Base-by-base conservation (phyloP, 2,797 vertebrate genomes). In the Labeo calbasu region DNA sequence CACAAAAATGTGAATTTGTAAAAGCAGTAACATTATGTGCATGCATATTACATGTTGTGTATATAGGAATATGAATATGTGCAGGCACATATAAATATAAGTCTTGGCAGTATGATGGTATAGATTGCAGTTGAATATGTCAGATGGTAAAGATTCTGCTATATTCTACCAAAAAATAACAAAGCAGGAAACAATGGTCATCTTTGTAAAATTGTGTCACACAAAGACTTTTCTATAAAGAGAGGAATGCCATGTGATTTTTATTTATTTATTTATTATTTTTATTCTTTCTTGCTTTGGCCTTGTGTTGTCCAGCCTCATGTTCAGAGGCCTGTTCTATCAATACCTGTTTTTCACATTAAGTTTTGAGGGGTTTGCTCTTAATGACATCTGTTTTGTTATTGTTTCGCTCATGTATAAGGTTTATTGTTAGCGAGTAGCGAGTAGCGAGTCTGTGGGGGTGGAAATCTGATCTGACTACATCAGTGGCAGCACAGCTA, bases 321-420 rank as follows among this genome's bases (percentile, higher is more conserved):
- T 6, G 46, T 23, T 25, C 13, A 59, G 28, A 57, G 71, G 68
- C 79, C 55, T 71, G 46, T 75, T 59, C 53, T 89, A 93, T 93
- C 92, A 70, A 91, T 90, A 90, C 28, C 73, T 85, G 88, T 90
- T 92, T 89, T 89, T 61, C 85, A 72, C 40, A 21, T 14, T 53
- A 75, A 32, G 84, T 89, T 89, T 88, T 53, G 84, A 66, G 65
- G 75, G 53, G 68, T 48, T 23, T 76, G 72, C 77, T 71, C 79
- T 75, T 8, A 11, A 50, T 28, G 23, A 51, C 8, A 17, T 15
- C 13, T 72, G 14, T 72, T 72, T 51, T n/a, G 12, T 46, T 28
- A 10, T 2, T 25, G 3, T 2, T 28, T 28, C 3, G 14, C 15
- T 50, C n/a, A 23, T 2, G 15, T 28, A 19, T 51, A 51, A 13